Conservation (phyloP, 2,797 vertebrate genomes). For the Clarias laeviceps region DNA sequence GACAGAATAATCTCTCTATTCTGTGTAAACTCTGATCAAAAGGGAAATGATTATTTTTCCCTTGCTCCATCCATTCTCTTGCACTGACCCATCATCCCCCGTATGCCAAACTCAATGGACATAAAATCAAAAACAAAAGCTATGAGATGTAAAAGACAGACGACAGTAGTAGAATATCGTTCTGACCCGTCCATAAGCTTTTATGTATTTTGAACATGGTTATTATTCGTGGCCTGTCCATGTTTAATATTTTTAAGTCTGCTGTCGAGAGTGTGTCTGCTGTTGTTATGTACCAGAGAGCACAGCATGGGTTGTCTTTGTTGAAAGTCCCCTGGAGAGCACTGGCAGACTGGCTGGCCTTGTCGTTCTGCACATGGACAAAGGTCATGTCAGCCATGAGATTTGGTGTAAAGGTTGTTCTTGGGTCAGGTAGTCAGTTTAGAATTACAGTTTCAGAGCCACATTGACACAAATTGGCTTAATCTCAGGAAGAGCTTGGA, state of each 20-base stretch:
- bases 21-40: not conserved
- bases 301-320: constrained; percentile 28
- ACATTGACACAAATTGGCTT: constrained; percentile 9
- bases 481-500: not conserved
- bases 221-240: not conserved
- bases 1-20: constrained; percentile 1
- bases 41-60: constrained; percentile 33
- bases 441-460: constrained; percentile 12
- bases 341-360: constrained; percentile 33
- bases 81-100: not conserved
- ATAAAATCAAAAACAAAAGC: not conserved
- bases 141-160: not conserved
- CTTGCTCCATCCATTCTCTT: not conserved
- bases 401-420: constrained; percentile 25
- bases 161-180: not conserved
- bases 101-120: not conserved
- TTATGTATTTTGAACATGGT: constrained; percentile 6
- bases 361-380: constrained; percentile 12
- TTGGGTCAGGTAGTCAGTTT: constrained; percentile 18
- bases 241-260: not conserved
- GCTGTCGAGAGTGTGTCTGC: constrained; percentile 6
- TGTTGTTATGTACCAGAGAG: constrained; percentile 38
- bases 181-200: constrained; percentile 2
- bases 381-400: constrained; percentile 32
- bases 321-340: constrained; percentile 18